Base-by-base conservation (phyloP, 2,113 vertebrate genomes). In the Ochotona curzoniae region DNA sequence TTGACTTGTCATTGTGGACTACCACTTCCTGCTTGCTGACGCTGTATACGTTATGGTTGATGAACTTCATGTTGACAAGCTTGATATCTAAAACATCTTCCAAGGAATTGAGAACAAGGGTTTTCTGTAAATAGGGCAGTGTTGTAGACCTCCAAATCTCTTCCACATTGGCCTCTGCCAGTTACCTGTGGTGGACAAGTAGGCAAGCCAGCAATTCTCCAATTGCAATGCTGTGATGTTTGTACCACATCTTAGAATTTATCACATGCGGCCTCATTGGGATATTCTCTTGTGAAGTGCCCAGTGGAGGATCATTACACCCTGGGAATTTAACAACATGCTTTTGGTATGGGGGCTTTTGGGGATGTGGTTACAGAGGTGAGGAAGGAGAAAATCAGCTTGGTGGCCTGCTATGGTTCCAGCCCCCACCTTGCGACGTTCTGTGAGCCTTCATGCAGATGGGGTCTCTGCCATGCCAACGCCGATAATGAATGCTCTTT, bases 161-260 rank as follows among this genome's bases (percentile, higher is more conserved):
- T 89, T 99, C 98, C 81, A 98, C 89, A 32, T 98, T 98, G 95
- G 97, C 97, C 90, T 98, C 98, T 1, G 98, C 98, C 92, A 99
- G 87, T 73, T 98, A 98, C 75, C 96, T 98, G 70, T 97, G 98
- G 60, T 97, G 95, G 80, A 99, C 84, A 0, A 98, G 97, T 23
- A 97, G 98, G 96, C 98, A 99, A 7, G 98, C 96, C 0, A 98
- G 98, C 30, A 99, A 98, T 97, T 99, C 99, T 67, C 98, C 99
- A 0, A 99, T 98, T 69, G 99, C 98, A 90, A 99, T 99, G 61
- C 98, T 99, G 93, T 99, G 98, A 35, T 98, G 97, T 64, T 99
- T 99, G 93, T 97, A 98, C 98, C 99, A 99, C 91, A 98, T 94
- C 83, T 98, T 98, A 5, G 98, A 98, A 92, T 98, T 98, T 98